Percentiles rank a stretch among this genome's conserved stretches.
These are phyloP conservation scores for Proctacanthus coquilletti DNA, from an alignment of 1,140 invertebrate genomes.

Conservation along the genomic window DNA sequence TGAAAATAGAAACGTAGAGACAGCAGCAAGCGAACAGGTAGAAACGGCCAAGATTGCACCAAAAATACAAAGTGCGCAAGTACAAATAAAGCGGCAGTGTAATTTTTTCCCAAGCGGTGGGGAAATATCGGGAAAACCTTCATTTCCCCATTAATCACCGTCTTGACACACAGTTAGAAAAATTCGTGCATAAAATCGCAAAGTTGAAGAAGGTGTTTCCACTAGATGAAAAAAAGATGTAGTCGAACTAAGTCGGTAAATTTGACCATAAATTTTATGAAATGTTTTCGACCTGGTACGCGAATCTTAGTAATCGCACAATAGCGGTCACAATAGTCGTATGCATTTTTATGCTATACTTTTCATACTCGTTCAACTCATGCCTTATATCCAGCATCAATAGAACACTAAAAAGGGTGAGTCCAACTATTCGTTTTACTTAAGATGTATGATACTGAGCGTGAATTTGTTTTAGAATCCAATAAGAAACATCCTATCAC, in stretches of 20 bases:
- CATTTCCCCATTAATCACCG: neutral
- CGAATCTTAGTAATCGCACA: conserved; percentile 27
- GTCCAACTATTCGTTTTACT: conserved; percentile 30
- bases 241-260: neutral
- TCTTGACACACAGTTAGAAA: neutral
- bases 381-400: conserved; percentile 36
- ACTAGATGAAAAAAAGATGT: neutral
- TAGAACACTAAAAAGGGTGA: conserved; percentile 30
- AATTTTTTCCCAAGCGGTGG: neutral
- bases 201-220: neutral
- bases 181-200: neutral
- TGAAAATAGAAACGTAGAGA: too few relatives aligned
- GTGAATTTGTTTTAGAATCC: conserved; percentile 10
- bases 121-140: neutral
- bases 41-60: too few relatives aligned
- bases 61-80: too few relatives aligned
- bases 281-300: conserved; percentile 15
- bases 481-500: conserved; percentile 11
- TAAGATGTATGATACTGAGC: conserved; percentile 12
- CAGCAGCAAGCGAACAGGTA: too few relatives aligned
- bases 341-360: conserved; percentile 32
- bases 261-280: neutral
- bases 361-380: conserved; percentile 39
- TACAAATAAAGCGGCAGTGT: neutral
- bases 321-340: conserved; percentile 26